Base-by-base conservation (phyloP, 2,113 vertebrate genomes). In the Spea bombifrons region DNA sequence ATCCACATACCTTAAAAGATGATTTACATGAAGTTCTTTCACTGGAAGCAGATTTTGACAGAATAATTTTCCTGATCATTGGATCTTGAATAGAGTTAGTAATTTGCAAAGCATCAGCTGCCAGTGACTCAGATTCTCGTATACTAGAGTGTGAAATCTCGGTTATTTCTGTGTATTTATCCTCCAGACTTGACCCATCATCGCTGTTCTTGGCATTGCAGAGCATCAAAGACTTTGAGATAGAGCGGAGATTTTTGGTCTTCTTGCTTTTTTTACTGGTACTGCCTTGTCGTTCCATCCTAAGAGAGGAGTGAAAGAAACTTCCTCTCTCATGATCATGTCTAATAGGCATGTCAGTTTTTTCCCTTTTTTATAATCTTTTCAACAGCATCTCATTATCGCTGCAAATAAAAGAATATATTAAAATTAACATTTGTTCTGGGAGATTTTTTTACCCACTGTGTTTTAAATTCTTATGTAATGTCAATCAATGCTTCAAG, bases 201-300 rank as follows among this genome's bases (percentile, higher is more conserved):
- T 98, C 96, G 0, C 88, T 94, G 70, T 80, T 90, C 84, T 89
- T 92, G 9, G 93, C 90, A 7, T 92, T 92, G 76, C 96, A 98
- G 50, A 98, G 91, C 65, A 97, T 93, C 57, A 98, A 89, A 3
- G 96, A 95, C 64, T 95, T 93, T 47, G 96, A 96, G 81, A 98
- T 86, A 76, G 95, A 90, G 75, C 93, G 90, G 75, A 97, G 88
- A 57, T 91, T 97, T 64, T 89, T 90, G 8, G 94, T 88, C 68
- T 91, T 91, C 46, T 92, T 88, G 84, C 85, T 89, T 69, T 85
- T 89, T 75, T 85, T 83, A 3, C 87, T 72, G n/a, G 71, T 83
- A 15, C 80, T 76, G 76, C 72, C 86, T 80, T 90, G 94, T 13
- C 87, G 88, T 81, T 96, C 94, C 94, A 94, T 97, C 88, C 91